These are phyloP conservation scores for Anas platyrhynchos DNA, from an alignment of 2,113 vertebrate species.

Conservation along the genomic window DNA sequence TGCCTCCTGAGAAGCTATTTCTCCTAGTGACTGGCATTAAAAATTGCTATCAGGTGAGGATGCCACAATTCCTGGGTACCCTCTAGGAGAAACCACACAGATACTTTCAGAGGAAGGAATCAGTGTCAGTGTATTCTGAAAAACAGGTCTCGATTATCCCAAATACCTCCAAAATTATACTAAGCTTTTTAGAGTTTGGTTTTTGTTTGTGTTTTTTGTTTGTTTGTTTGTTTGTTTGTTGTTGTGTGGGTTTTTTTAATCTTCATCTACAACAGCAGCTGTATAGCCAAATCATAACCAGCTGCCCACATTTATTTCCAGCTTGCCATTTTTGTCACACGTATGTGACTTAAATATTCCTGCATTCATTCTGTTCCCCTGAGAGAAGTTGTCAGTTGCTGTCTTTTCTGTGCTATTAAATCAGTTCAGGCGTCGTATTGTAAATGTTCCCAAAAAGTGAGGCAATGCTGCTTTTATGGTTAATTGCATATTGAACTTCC, in stretches of 20 bases:
- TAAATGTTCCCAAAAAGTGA: conserved; percentile 48
- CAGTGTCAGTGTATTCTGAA: neutral
- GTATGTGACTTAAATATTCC: neutral
- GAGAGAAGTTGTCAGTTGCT: neutral
- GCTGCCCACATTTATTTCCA: neutral
- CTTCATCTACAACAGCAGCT: neutral
- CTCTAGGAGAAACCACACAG: neutral
- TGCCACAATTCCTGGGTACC: neutral
- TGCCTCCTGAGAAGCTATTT: neutral
- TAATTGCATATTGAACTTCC: conserved; percentile 67
- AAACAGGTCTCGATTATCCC: neutral
- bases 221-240: too few relatives aligned
- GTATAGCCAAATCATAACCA: neutral
- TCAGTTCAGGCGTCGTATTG: conserved; percentile 12
- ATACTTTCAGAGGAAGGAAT: neutral
- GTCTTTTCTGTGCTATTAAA: conserved; percentile 37
- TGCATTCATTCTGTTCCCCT: conserved; percentile 5
- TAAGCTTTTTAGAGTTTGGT: neutral
- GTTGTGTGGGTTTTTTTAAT: neutral
- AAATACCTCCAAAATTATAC: neutral
- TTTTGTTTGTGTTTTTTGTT: too few relatives aligned
- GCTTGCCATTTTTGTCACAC: neutral
- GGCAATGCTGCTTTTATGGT: conserved; percentile 40
- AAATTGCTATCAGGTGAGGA: neutral
- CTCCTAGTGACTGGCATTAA: neutral